Conservation (phyloP, 2,113 vertebrate species). For the Megaceryle torquata region DNA sequence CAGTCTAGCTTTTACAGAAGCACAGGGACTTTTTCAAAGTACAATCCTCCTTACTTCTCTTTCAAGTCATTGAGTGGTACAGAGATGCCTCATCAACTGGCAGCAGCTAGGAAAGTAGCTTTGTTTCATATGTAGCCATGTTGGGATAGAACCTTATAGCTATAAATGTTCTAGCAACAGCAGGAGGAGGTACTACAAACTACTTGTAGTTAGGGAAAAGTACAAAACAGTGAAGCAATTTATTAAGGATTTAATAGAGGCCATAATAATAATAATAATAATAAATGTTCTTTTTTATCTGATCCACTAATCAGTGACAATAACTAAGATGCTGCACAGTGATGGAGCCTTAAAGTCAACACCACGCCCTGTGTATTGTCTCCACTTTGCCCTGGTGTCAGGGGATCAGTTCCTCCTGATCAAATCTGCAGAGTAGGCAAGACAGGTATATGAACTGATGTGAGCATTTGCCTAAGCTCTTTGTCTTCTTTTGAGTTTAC, state of each 20-base stretch:
- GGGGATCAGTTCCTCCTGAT: neutral
- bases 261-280: neutral
- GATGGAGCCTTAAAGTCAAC: neutral
- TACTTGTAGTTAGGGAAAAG: neutral
- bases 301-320: neutral
- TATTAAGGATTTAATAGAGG: neutral
- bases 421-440: neutral
- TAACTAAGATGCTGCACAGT: neutral
- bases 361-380: rapidly evolving
- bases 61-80: neutral
- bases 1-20: neutral
- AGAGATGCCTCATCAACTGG: neutral
- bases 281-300: neutral
- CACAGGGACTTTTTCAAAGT: neutral
- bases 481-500: neutral
- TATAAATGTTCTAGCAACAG: neutral
- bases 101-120: neutral
- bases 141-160: neutral
- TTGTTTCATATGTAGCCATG: neutral
- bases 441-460: neutral
- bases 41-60: neutral
- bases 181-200: neutral
- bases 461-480: neutral
- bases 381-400: neutral
- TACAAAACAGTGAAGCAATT: neutral